phyloP scores from a whole-genome alignment of 2,113 vertebrate genomes.

The Sclerurus mexicanus region DNA sequence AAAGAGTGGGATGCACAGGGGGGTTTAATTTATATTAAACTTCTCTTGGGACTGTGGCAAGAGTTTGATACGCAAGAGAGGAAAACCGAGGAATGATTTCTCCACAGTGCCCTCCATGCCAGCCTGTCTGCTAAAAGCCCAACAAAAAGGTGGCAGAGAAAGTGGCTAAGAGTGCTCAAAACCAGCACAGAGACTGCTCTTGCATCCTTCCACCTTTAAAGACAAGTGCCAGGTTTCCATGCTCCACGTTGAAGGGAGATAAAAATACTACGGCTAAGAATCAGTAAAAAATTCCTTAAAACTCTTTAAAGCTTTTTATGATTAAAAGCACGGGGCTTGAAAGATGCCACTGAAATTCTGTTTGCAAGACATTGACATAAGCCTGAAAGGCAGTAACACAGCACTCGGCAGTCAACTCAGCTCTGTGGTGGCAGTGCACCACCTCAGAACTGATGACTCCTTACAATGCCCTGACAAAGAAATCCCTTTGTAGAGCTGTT shows the following conservation, averaged over 20 bases:
- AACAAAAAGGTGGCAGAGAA: not conserved
- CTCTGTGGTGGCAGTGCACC: not conserved
- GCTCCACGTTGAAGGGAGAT: not conserved
- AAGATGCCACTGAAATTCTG: not conserved
- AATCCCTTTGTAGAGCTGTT: not conserved
- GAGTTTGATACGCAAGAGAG: not conserved
- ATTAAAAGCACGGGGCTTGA: not conserved
- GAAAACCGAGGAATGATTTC: not conserved
- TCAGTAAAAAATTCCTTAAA: not conserved
- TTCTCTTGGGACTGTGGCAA: not conserved
- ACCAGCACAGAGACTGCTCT: not conserved
- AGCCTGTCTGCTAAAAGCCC: not conserved
- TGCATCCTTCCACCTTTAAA: not conserved
- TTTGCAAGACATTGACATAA: not conserved
- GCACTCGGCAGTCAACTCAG: not conserved
- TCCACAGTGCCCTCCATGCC: not conserved
- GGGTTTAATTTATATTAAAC: not conserved
- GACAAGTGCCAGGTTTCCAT: not conserved
- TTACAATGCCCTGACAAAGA: not conserved
- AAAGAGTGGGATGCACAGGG: not conserved
- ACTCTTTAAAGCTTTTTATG: not conserved
- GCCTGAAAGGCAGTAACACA: not conserved
- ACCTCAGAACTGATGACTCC: not conserved
- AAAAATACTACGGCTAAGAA: not conserved
- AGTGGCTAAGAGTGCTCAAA: not conserved